Conservation (phyloP, 2,113 vertebrate genomes). For the Orientallactaga bullata region DNA sequence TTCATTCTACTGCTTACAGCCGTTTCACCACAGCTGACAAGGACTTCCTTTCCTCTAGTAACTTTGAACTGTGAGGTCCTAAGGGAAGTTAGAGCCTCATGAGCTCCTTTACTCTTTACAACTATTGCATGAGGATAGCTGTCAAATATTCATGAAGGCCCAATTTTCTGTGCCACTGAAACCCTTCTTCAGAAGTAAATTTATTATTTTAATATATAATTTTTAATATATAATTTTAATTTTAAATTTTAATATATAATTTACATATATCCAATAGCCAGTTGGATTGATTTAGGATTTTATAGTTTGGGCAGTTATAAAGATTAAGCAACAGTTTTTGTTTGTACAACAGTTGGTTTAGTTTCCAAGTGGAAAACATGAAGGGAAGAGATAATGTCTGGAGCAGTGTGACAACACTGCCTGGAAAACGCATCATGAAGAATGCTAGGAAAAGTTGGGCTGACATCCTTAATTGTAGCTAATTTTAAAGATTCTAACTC, state of each 20-base stretch:
- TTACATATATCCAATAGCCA: slow-evolving; percentile 48
- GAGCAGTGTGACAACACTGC: slow-evolving; percentile 52
- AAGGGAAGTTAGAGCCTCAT: too few relatives aligned
- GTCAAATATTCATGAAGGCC: slow-evolving; percentile 59
- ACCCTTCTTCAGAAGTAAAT: neutral
- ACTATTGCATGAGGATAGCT: neutral
- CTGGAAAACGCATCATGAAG: slow-evolving; percentile 24
- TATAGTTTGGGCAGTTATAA: slow-evolving; percentile 47
- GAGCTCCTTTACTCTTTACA: slow-evolving; percentile 11
- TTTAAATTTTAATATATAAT: slow-evolving; percentile 61
- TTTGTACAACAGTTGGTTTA: slow-evolving; percentile 46
- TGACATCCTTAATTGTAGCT: slow-evolving; percentile 56
- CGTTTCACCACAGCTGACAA: too few relatives aligned
- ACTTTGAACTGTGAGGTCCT: too few relatives aligned
- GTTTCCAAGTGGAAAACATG: slow-evolving; percentile 59
- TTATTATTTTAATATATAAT: slow-evolving; percentile 60
- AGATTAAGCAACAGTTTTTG: slow-evolving; percentile 46
- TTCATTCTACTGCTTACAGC: too few relatives aligned
- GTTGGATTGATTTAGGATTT: slow-evolving; percentile 39
- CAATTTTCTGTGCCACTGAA: slow-evolving; percentile 35
- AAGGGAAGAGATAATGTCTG: slow-evolving; percentile 53
- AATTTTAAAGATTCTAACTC: slow-evolving; percentile 53
- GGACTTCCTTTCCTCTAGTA: too few relatives aligned
- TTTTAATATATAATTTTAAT: slow-evolving; percentile 66
- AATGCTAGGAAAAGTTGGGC: slow-evolving; percentile 58